Conservation (phyloP, 2,797 vertebrate genomes). For the Myotis findleyi region DNA sequence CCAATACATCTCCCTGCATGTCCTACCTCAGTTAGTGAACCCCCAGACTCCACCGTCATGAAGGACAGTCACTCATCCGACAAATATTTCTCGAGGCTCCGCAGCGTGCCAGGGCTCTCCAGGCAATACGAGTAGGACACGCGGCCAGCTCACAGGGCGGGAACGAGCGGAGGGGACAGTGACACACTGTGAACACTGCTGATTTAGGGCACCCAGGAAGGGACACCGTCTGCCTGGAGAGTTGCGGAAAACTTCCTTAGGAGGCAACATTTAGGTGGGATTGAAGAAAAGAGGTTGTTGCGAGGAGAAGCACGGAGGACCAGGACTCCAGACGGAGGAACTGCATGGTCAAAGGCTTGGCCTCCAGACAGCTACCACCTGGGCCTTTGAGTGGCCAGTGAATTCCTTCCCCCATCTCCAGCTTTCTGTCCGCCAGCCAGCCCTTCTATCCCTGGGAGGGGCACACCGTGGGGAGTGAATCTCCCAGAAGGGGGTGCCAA, state of each 20-base stretch:
- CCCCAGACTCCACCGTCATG: not conserved
- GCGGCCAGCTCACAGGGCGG: not conserved
- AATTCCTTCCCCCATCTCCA: not conserved
- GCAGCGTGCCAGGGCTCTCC: not conserved
- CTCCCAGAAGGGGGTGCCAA: slow-evolving; percentile 22
- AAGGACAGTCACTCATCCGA: not conserved
- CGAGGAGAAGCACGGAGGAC: not conserved
- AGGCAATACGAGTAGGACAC: not conserved
- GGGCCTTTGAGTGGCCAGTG: not conserved
- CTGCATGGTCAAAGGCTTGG: not conserved
- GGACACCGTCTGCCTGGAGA: not conserved
- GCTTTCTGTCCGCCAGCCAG: not conserved
- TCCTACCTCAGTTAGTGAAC: not conserved
- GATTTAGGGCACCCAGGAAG: not conserved
- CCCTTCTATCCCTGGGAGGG: not conserved
- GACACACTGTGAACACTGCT: not conserved
- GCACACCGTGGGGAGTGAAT: not conserved
- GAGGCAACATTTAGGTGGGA: not conserved
- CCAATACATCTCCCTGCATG: not conserved
- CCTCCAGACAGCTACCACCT: not conserved
- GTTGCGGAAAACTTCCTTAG: not conserved
- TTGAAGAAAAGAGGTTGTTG: not conserved
- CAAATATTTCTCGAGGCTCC: not conserved
- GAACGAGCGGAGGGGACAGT: not conserved
- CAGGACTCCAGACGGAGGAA: not conserved